Percentiles rank a stretch among this genome's conserved stretches.
Evolutionary conservation across 2,113 vertebrate genomes (phyloP).

Genomic region (Marcusenius ussheri): DNA sequence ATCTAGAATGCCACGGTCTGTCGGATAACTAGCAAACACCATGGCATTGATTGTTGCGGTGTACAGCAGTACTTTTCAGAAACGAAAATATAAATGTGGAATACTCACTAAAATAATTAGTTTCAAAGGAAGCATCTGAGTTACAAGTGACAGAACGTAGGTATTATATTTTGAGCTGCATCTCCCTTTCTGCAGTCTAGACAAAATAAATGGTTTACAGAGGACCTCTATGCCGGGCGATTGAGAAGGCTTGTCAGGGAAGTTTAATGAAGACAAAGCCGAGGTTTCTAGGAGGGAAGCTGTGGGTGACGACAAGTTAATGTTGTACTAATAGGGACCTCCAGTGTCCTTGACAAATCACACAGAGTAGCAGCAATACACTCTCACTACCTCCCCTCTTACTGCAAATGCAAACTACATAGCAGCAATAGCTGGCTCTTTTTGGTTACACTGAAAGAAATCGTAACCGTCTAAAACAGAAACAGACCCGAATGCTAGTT

Average conservation of each 20-base stretch:
- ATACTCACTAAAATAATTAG: neutral
- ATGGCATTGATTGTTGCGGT: neutral
- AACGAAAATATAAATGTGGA: neutral
- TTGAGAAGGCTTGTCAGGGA: constrained; percentile 43
- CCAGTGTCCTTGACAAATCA: constrained; percentile 49
- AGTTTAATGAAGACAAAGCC: constrained; percentile 56
- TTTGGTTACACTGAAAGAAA: neutral
- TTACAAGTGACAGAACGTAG: neutral
- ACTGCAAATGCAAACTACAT: neutral
- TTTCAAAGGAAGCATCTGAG: neutral
- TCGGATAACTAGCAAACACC: neutral
- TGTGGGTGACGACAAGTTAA: constrained; percentile 42
- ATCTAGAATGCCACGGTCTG: neutral
- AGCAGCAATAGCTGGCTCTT: neutral
- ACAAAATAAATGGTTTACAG: constrained; percentile 13
- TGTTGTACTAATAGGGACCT: constrained; percentile 48
- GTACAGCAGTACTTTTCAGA: neutral
- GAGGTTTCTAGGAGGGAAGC: constrained; percentile 34
- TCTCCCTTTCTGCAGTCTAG: neutral
- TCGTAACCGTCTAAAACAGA: neutral
- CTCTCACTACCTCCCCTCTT: constrained; percentile 5
- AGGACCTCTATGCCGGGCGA: constrained; percentile 18
- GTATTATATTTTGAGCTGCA: neutral
- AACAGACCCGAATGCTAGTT: neutral
- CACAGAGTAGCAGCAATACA: neutral